A percentile compares a stretch with the other conserved stretches of the same genome.
phyloP scores from a whole-genome alignment of 1,140 invertebrate genomes.

The Papilio polyxenes region DNA sequence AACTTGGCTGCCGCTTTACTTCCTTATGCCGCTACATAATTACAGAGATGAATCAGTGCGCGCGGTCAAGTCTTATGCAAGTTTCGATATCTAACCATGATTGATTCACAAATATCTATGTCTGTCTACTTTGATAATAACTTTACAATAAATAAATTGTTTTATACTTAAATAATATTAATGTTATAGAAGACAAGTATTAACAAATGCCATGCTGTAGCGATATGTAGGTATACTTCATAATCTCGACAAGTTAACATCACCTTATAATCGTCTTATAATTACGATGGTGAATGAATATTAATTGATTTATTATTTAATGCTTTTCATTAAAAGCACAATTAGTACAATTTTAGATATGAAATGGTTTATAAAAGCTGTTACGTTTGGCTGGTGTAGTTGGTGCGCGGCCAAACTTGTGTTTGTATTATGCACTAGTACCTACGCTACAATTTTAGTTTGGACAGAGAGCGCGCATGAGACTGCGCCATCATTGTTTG shows the following conservation, averaged over 20 bases:
- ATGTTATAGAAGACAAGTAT: background rate
- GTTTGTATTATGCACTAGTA: constrained; percentile 23
- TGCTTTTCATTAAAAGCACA: background rate
- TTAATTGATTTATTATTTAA: background rate
- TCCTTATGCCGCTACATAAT: constrained; percentile 17
- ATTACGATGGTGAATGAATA: background rate
- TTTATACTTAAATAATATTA: background rate
- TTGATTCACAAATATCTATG: background rate
- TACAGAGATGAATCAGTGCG: constrained; percentile 14
- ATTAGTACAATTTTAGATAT: background rate
- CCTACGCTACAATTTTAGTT: constrained; percentile 43
- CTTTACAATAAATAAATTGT: too few relatives aligned
- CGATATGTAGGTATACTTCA: background rate
- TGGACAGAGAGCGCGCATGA: constrained; percentile 47
- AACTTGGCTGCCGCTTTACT: constrained; percentile 1
- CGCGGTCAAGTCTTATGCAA: background rate
- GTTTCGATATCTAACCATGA: background rate
- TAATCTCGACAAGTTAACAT: background rate
- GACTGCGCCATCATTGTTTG: constrained; percentile 13
- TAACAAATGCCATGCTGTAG: background rate
- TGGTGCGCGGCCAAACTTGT: background rate
- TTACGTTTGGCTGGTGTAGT: background rate
- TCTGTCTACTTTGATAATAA: background rate
- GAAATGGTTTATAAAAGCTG: background rate
- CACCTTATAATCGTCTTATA: too few relatives aligned